Evolutionary conservation across 2,113 vertebrate genomes (phyloP).

Genomic region (Macquaria australasica): DNA sequence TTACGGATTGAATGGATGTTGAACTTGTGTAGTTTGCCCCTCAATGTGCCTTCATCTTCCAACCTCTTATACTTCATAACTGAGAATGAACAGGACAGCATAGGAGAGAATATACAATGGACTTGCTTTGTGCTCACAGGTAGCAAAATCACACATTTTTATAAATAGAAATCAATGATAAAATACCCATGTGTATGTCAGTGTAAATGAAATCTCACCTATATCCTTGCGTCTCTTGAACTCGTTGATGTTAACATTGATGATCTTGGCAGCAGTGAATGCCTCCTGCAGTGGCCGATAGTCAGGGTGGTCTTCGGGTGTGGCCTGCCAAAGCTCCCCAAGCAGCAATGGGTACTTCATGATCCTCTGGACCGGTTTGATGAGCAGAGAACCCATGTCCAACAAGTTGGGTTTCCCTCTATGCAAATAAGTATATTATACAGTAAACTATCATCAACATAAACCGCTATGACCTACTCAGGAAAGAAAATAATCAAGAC

Average conservation of each 20-base stretch:
- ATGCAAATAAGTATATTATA: background rate
- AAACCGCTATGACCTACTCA: background rate
- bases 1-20: slow-evolving; percentile 98
- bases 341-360: slow-evolving; percentile 97
- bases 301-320: slow-evolving; percentile 93
- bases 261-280: slow-evolving; percentile 87
- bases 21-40: slow-evolving; percentile 92
- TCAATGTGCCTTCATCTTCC: slow-evolving; percentile 94
- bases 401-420: slow-evolving; percentile 93
- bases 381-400: slow-evolving; percentile 96
- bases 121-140: background rate
- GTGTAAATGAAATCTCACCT: slow-evolving; percentile 79
- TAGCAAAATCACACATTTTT: background rate
- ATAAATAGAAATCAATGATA: background rate
- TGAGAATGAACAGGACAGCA: slow-evolving; percentile 70
- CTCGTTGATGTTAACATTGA: slow-evolving; percentile 96
- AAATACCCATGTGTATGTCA: background rate
- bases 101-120: background rate
- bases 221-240: slow-evolving; percentile 96
- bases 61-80: slow-evolving; percentile 95
- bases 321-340: slow-evolving; percentile 91
- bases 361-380: slow-evolving; percentile 96
- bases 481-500: background rate
- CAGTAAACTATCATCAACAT: background rate
- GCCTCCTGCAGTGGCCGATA: slow-evolving; percentile 86